These are phyloP conservation scores for Lycaena phlaeas DNA, from an alignment of 2,888 invertebrate genomes.

Conservation along the genomic window DNA sequence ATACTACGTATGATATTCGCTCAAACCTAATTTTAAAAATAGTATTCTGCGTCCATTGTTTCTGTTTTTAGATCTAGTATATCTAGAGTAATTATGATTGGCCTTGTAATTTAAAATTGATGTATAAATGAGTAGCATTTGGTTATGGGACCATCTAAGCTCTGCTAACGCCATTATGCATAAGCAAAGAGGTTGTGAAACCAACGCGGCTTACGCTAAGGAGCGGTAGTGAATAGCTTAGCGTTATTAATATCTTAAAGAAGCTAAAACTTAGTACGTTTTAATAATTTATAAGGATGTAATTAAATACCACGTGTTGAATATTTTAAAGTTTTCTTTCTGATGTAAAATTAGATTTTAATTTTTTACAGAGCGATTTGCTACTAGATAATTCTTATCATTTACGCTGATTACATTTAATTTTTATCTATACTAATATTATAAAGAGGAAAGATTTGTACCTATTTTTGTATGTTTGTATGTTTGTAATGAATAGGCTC, in stretches of 20 bases:
- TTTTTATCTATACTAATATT: too few species aligned
- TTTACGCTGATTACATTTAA: too few species aligned
- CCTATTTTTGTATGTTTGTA: too few species aligned
- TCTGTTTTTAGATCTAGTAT: too few species aligned
- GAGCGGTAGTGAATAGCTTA: conserved; percentile 25
- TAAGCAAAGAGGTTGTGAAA: conserved; percentile 46
- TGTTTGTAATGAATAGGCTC: too few species aligned
- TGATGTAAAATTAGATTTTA: too few species aligned
- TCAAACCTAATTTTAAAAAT: too few species aligned
- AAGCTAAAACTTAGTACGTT: conserved; percentile 2
- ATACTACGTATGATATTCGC: too few species aligned
- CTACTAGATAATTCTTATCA: too few species aligned
- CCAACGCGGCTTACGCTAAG: conserved; percentile 28
- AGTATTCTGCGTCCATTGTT: too few species aligned
- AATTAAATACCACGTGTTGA: conserved; percentile 3
- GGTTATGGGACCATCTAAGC: conserved; percentile 39
- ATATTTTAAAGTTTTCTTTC: neutral
- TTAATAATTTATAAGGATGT: neutral
- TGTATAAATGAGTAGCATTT: conserved; percentile 6
- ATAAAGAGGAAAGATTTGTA: too few species aligned
- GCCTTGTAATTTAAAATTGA: conserved; percentile 2
- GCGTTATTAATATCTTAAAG: conserved; percentile 12
- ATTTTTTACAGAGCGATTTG: too few species aligned
- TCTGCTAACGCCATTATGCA: conserved; percentile 52
- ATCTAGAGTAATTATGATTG: neutral